These are phyloP conservation scores for Aspidapion aeneum DNA, from an alignment of 2,888 invertebrate genomes.

Conservation along the genomic window DNA sequence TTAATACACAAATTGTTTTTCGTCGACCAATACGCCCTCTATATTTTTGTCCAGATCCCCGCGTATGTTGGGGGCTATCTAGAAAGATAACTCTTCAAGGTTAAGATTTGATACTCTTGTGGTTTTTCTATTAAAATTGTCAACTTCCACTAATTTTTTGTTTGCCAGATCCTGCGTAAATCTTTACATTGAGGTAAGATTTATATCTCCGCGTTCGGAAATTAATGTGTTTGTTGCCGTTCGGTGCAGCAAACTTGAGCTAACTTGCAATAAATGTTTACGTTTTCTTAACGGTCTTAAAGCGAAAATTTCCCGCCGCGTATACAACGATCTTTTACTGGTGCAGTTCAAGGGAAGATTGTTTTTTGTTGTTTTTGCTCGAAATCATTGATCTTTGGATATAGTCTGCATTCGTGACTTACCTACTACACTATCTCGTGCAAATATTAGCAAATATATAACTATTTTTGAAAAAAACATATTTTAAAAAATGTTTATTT, in stretches of 20 bases:
- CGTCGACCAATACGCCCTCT: no score
- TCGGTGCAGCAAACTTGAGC: constrained; percentile 2
- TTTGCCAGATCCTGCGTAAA: constrained; percentile 32
- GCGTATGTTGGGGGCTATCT: no score
- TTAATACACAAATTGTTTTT: no score
- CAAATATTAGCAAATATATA: no score
- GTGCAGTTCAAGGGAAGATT: neutral
- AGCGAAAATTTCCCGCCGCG: neutral
- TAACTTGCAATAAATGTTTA: neutral
- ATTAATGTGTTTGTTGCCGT: constrained; percentile 32
- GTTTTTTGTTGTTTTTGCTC: neutral
- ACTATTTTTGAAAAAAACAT: no score
- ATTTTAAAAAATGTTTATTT: no score
- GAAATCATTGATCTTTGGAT: neutral
- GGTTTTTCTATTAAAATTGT: no score
- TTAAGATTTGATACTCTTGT: no score
- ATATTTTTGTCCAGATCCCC: no score
- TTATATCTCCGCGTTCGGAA: constrained; percentile 33
- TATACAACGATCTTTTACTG: neutral
- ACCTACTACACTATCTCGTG: neutral
- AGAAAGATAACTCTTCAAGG: no score
- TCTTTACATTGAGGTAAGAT: constrained; percentile 36
- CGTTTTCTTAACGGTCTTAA: neutral
- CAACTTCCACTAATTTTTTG: constrained; percentile 19
- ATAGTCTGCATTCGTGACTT: neutral